These are phyloP conservation scores for Chromobotia macracanthus DNA, from an alignment of 2,797 vertebrate genomes.

Conservation along the genomic window DNA sequence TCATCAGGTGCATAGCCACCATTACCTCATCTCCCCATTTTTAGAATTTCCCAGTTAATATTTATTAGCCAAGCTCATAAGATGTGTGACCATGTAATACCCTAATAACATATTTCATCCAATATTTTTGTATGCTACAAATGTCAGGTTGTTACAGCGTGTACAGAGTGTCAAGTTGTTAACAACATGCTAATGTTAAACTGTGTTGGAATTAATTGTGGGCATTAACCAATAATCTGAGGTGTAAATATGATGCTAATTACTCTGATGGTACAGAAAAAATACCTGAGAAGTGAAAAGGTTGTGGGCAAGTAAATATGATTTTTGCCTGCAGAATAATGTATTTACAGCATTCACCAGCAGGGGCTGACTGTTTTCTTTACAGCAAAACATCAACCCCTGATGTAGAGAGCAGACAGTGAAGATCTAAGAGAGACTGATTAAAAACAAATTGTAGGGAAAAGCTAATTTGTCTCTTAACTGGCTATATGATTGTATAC, in stretches of 20 bases:
- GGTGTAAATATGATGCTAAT: no score
- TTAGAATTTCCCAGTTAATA: neutral
- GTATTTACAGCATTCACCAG: neutral
- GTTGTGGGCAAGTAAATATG: neutral
- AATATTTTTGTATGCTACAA: no score
- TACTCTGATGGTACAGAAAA: no score
- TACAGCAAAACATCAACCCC: neutral
- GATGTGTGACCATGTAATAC: neutral
- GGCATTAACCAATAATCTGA: no score
- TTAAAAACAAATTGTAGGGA: no score
- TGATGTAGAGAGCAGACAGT: neutral
- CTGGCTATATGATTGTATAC: neutral
- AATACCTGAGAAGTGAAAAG: neutral
- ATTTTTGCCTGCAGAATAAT: neutral
- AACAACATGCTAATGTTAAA: no score
- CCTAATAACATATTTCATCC: no score
- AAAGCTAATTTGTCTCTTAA: neutral
- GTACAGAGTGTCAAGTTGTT: no score
- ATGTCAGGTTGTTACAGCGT: no score
- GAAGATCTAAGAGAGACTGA: neutral
- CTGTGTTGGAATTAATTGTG: no score
- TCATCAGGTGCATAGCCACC: neutral
- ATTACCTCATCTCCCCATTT: neutral
- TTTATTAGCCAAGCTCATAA: neutral
- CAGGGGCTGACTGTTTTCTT: neutral